Conservation (phyloP, 2,888 invertebrate genomes). For the Incurvaria masculella region DNA sequence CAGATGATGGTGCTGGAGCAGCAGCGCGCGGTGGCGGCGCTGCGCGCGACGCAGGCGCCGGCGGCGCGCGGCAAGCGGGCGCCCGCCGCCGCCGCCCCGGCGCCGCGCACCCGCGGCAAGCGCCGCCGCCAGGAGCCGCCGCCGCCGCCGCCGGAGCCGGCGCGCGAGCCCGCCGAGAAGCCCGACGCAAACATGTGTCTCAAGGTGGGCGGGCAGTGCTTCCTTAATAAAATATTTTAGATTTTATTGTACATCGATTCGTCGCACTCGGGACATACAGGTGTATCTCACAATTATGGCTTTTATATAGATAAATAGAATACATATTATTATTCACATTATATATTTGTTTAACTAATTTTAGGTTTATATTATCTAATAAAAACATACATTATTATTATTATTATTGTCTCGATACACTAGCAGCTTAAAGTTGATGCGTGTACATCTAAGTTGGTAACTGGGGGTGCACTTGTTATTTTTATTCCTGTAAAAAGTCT, state of each 20-base stretch:
- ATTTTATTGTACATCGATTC: background rate
- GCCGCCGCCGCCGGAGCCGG: conserved; percentile 53
- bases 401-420: too few species aligned
- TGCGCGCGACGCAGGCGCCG: conserved; percentile 23
- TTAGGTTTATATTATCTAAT: too few species aligned
- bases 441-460: too few species aligned
- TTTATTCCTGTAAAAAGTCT: too few species aligned
- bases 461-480: too few species aligned
- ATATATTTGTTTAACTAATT: too few species aligned
- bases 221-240: background rate
- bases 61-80: conserved; percentile 31
- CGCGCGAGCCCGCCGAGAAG: conserved; percentile 69
- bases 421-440: too few species aligned
- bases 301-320: too few species aligned
- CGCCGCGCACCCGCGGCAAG: conserved; percentile 14
- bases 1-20: conserved; percentile 58
- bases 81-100: conserved; percentile 33
- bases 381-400: too few species aligned
- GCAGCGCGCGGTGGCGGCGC: conserved; percentile 50
- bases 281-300: too few species aligned
- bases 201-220: conserved; percentile 44
- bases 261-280: too few species aligned
- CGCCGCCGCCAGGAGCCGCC: conserved; percentile 33
- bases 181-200: conserved; percentile 85
- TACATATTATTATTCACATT: too few species aligned